Evolutionary conservation across 2,797 vertebrate genomes (phyloP).

Genomic region (Mormyrops boulengeri): DNA sequence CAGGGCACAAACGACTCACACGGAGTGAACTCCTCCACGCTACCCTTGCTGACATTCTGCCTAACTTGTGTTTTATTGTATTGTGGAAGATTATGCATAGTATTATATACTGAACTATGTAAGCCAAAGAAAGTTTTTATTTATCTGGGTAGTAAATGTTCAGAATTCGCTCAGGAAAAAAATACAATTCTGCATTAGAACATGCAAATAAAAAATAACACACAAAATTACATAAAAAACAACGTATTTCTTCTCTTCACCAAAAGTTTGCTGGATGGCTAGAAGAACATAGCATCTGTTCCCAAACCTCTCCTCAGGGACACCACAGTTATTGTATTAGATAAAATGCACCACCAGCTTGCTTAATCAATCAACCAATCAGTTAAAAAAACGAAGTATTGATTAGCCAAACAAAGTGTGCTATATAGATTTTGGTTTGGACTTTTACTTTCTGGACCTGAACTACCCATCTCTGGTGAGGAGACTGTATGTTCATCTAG

Average conservation of each 20-base stretch:
- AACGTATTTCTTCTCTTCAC: background rate
- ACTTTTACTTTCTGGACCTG: background rate
- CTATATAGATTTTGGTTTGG: background rate
- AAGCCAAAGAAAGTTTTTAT: background rate
- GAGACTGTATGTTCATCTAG: background rate
- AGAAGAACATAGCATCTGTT: background rate
- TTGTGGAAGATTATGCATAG: background rate
- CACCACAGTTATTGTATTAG: background rate
- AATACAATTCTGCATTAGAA: background rate
- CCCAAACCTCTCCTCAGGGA: background rate
- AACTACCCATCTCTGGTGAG: background rate
- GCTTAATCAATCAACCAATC: background rate
- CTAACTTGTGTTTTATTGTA: background rate
- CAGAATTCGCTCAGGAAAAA: background rate
- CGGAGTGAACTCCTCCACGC: background rate
- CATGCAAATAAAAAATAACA: background rate
- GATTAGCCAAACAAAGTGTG: background rate
- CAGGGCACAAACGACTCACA: background rate
- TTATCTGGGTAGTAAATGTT: background rate
- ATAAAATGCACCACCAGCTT: background rate
- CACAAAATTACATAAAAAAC: background rate
- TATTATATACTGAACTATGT: background rate
- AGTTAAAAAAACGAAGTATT: background rate
- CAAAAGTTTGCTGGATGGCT: background rate
- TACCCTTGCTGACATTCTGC: background rate